Evolutionary conservation across 2,888 invertebrate species (phyloP).

Genomic region (Craniophora ligustri): DNA sequence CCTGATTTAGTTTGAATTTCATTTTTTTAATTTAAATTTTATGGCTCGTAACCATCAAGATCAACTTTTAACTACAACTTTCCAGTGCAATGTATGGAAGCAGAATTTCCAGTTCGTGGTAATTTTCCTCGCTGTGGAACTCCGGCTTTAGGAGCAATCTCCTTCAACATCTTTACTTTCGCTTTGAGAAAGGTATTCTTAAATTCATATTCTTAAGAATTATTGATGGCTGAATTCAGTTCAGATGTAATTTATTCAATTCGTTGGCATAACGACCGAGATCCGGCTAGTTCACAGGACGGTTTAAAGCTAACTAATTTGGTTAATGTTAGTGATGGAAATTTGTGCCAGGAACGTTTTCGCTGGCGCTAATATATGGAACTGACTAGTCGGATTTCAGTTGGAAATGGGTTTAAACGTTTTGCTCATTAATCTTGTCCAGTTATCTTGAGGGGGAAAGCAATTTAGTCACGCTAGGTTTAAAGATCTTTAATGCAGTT

Average conservation of each 20-base stretch:
- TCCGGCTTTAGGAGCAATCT: conserved; percentile 9
- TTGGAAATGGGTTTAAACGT: conserved; percentile 87
- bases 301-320: conserved; percentile 85
- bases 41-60: conserved; percentile 24
- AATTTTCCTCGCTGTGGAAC: conserved; percentile 33
- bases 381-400: conserved; percentile 88
- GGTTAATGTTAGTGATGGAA: conserved; percentile 87
- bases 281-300: conserved; percentile 70
- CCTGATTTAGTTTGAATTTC: conserved; percentile 33
- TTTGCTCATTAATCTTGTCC: conserved; percentile 88
- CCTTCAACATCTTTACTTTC: conserved; percentile 35
- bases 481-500: conserved; percentile 61
- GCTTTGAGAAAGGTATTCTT: conserved; percentile 35
- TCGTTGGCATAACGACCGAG: conserved; percentile 72
- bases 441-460: conserved; percentile 82
- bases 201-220: conserved; percentile 40
- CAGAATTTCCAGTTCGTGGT: conserved; percentile 31
- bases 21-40: conserved; percentile 22
- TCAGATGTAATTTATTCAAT: conserved; percentile 75
- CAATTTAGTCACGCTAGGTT: conserved; percentile 64
- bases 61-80: conserved; percentile 36
- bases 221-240: conserved; percentile 43
- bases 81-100: conserved; percentile 13
- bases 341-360: conserved; percentile 84
- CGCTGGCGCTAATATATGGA: conserved; percentile 86